Percentiles rank a stretch among this genome's conserved stretches.
These are phyloP conservation scores for Orcinus orca DNA, from an alignment of 2,113 vertebrate species.

Conservation along the genomic window DNA sequence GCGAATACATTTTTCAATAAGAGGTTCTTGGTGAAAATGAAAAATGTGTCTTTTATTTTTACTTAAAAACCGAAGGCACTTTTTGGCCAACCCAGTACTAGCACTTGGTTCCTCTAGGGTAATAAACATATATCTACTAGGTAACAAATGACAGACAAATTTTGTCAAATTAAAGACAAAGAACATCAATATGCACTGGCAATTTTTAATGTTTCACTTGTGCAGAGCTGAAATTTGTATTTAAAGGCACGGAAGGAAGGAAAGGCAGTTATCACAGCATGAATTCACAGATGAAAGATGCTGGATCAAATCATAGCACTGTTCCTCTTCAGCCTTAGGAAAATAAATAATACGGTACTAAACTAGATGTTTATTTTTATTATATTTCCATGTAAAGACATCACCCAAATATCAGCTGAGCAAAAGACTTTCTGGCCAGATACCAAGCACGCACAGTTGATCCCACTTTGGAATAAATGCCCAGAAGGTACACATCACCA, in stretches of 20 bases:
- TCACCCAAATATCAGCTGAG: slow-evolving; percentile 32
- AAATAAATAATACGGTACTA: slow-evolving; percentile 45
- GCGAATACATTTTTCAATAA: no score
- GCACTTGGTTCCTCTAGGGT: neutral
- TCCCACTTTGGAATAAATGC: slow-evolving; percentile 26
- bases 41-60: no score
- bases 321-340: slow-evolving; percentile 41
- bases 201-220: slow-evolving; percentile 73
- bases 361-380: slow-evolving; percentile 37
- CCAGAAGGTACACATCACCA: neutral
- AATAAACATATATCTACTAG: neutral
- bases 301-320: neutral
- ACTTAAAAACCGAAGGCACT: no score
- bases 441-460: neutral
- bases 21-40: no score
- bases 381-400: slow-evolving; percentile 51
- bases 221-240: slow-evolving; percentile 62
- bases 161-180: slow-evolving; percentile 47
- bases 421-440: slow-evolving; percentile 14
- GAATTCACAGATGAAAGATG: slow-evolving; percentile 18
- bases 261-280: slow-evolving; percentile 64
- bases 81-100: no score
- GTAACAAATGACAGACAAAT: neutral
- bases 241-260: slow-evolving; percentile 75
- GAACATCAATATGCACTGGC: slow-evolving; percentile 27